Evolutionary conservation across 1,140 invertebrate species (phyloP).

Genomic region (Bathynomus jamesi): DNA sequence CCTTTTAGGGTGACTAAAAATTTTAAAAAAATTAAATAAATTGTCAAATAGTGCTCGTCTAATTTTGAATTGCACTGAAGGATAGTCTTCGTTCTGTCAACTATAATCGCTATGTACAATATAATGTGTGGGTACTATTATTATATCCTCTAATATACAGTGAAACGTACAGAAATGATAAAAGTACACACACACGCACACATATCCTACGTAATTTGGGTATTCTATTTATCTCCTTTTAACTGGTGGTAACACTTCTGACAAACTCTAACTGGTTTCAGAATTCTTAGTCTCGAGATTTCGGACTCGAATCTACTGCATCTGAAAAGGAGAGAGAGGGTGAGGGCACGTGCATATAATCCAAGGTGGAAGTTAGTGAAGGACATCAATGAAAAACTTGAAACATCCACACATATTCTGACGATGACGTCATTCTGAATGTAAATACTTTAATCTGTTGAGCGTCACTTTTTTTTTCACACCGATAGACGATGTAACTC

Average conservation of each 20-base stretch:
- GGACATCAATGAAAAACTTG: slow-evolving; percentile 6
- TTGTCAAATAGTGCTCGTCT: no score
- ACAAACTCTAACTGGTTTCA: slow-evolving; percentile 85
- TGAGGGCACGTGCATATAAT: slow-evolving; percentile 9
- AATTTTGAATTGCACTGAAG: neutral
- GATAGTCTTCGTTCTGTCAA: neutral
- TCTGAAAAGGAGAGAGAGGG: slow-evolving; percentile 23
- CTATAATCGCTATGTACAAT: neutral
- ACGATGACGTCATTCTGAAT: neutral
- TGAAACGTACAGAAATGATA: neutral
- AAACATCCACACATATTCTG: neutral
- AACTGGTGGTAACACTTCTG: slow-evolving; percentile 60
- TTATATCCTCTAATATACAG: neutral
- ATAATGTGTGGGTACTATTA: neutral
- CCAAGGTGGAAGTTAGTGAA: neutral
- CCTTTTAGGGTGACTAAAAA: no score
- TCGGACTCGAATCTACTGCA: slow-evolving; percentile 92
- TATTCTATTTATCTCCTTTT: slow-evolving; percentile 23
- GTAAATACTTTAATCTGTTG: no score
- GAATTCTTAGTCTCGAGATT: slow-evolving; percentile 77
- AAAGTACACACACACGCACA: neutral
- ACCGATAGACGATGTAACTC: no score
- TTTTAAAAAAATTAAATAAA: no score
- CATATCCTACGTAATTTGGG: neutral
- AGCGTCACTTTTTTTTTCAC: no score